Percentiles rank a stretch among this genome's conserved stretches.
These are phyloP conservation scores for Protobothrops mucrosquamatus DNA, from an alignment of 2,113 vertebrate genomes.

Conservation along the genomic window DNA sequence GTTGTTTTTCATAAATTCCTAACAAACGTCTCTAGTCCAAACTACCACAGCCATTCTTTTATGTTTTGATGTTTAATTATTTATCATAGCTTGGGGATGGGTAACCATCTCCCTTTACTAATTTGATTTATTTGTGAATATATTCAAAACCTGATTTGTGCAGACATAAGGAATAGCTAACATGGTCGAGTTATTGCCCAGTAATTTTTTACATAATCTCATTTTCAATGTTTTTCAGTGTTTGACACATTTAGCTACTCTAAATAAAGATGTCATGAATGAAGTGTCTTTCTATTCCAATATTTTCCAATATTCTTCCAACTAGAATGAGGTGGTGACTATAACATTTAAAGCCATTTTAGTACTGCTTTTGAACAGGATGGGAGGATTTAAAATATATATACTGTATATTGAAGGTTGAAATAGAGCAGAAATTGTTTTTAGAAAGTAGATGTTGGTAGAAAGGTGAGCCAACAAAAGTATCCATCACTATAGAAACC, in stretches of 20 bases:
- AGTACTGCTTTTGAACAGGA: not conserved
- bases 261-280: not conserved
- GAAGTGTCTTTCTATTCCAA: not conserved
- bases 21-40: not conserved
- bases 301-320: not conserved
- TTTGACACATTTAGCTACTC: not conserved
- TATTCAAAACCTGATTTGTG: not conserved
- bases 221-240: not conserved
- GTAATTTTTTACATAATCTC: not conserved
- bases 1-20: not conserved
- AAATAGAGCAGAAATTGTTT: not conserved
- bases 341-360: not conserved
- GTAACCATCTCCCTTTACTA: not conserved
- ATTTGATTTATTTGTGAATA: not conserved
- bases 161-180: not conserved
- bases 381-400: not conserved
- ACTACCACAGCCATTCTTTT: not conserved
- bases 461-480: not conserved
- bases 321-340: not conserved
- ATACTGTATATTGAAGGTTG: not conserved
- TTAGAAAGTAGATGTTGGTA: not conserved
- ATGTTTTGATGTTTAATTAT: not conserved
- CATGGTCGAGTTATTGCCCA: not conserved
- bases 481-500: not conserved
- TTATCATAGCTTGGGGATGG: not conserved